These are phyloP conservation scores for Choristoneura fumiferana DNA, from an alignment of 1,140 invertebrate species.

Conservation along the genomic window DNA sequence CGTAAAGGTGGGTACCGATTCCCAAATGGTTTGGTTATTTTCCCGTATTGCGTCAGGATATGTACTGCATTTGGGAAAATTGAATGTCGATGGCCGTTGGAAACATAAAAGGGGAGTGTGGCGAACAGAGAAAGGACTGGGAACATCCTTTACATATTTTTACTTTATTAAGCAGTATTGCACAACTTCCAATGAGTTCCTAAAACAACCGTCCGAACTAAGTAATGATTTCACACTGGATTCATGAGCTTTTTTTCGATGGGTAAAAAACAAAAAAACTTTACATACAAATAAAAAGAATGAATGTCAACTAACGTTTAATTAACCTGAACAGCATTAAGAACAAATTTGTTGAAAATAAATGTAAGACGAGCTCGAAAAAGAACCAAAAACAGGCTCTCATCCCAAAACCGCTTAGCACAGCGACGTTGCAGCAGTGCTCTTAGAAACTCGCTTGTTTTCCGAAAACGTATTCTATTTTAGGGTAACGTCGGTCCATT, in stretches of 20 bases:
- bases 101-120: conserved; percentile 41
- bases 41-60: conserved; percentile 49
- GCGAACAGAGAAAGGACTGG: neutral
- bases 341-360: conserved; percentile 34
- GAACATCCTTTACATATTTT: too few species aligned
- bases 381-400: conserved; percentile 49
- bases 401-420: conserved; percentile 51
- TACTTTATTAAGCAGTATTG: too few species aligned
- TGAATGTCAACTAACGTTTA: neutral
- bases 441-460: conserved; percentile 38
- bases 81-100: conserved; percentile 48
- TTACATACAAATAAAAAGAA: neutral
- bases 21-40: conserved; percentile 65
- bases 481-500: conserved; percentile 38
- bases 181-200: too few species aligned
- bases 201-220: too few species aligned
- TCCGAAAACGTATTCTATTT: conserved; percentile 8
- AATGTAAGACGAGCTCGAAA: neutral
- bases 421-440: conserved; percentile 51
- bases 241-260: too few species aligned
- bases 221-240: too few species aligned
- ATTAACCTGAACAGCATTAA: conserved; percentile 27
- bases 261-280: too few species aligned
- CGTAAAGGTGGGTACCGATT: conserved; percentile 58
- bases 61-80: conserved; percentile 48